Base-by-base conservation (phyloP, 2,888 invertebrate species). In the Sycophila texana region DNA sequence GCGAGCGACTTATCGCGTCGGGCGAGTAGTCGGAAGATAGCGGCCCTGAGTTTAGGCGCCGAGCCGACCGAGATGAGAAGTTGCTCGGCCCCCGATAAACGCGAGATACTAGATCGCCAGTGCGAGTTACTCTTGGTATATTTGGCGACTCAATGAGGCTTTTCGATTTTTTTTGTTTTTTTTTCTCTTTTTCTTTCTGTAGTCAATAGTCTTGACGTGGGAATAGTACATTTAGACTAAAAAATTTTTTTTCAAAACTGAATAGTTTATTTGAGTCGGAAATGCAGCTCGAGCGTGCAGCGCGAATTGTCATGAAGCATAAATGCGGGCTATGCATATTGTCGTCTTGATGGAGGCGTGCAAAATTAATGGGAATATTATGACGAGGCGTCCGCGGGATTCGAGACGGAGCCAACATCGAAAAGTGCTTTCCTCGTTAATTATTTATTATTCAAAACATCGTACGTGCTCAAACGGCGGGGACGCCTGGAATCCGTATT, bases 361-460 rank as follows among this genome's bases (percentile, higher is more conserved):
- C 39, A 39, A 39, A 39, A 51, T 26, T 26, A 67, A 22, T 67
- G 51, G 10, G 16, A 2, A 51, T 22, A 67, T 67, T 67, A 67
- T 26, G 16, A 49, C 16, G 67, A 58, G 18, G 20, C 58, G 12
- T 20, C 16, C 7, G 67, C 16, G 4, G 7, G 22, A 67, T 13
- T 49, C 14, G 16, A 53, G 60, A 30, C n/a, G 30, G 65, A 47
- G 65, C 30, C 12, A 22, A 39, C 53, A 49, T 49, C 26, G 55
- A n/a, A 18, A 71, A 65, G 10, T 49, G 49, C 60, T 67, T 39
- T 55, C 39, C 55, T 20, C 22, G 57, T 78, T 74, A 63, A 78
- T 78, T 74, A 78, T 74, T 47, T 18, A 74, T 66, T 67, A 74
- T 78, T 68, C 68, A 67, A 78, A 78, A 39, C 66, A 53, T 30